A percentile compares a stretch with the other conserved stretches of the same genome.
These are phyloP conservation scores for Hirtodrosophila histrioides DNA, from an alignment of 2,888 invertebrate genomes.

Conservation along the genomic window DNA sequence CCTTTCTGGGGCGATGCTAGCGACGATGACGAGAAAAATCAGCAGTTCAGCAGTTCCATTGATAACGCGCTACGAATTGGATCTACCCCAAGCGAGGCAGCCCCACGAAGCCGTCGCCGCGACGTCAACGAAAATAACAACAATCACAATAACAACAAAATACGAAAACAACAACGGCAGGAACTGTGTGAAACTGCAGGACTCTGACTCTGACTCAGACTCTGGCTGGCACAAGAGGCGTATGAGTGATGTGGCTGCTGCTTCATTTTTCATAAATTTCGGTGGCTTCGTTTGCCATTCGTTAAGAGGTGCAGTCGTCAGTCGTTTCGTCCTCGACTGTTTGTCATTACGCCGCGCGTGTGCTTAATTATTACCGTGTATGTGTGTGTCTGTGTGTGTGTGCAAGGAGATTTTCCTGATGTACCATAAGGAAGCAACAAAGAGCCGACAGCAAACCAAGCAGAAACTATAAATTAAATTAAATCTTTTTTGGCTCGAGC, in stretches of 20 bases:
- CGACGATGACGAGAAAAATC: slow-evolving; percentile 77
- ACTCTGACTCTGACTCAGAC: background rate
- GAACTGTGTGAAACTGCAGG: slow-evolving; percentile 14
- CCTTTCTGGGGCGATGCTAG: slow-evolving; percentile 74
- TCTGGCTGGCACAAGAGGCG: slow-evolving; percentile 20
- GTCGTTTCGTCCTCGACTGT: slow-evolving; percentile 11
- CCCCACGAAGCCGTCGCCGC: slow-evolving; percentile 45
- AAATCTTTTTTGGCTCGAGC: background rate
- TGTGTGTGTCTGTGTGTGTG: background rate
- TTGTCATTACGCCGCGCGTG: slow-evolving; percentile 55
- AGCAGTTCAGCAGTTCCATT: slow-evolving; percentile 81
- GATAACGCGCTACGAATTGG: slow-evolving; percentile 82
- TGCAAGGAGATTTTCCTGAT: background rate
- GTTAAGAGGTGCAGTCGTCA: slow-evolving; percentile 11
- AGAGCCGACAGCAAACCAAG: slow-evolving; percentile 8
- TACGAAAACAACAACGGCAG: slow-evolving; percentile 13
- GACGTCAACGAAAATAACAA: slow-evolving; percentile 21
- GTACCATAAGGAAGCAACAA: slow-evolving; percentile 6
- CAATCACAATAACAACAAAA: slow-evolving; percentile 27
- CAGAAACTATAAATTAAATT: slow-evolving; percentile 32
- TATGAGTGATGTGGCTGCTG: slow-evolving; percentile 32
- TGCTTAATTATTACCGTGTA: slow-evolving; percentile 49
- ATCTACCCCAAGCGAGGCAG: slow-evolving; percentile 55
- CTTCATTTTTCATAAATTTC: slow-evolving; percentile 54
- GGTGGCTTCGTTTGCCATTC: slow-evolving; percentile 22